Conservation (phyloP, 2,797 vertebrate species). For the Perdix hodgsoniae region DNA sequence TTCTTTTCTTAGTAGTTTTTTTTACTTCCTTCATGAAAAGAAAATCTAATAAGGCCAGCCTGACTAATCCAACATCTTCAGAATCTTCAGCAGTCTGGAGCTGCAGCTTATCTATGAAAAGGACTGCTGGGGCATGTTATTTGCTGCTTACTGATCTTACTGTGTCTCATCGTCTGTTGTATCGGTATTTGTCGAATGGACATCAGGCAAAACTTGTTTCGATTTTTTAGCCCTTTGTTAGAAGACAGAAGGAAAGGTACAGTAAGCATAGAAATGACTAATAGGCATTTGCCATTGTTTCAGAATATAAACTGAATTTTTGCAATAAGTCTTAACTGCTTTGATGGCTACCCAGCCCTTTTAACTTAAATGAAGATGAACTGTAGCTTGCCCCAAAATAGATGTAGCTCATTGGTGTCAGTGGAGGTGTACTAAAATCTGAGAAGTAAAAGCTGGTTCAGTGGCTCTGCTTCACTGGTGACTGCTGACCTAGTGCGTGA, state of each 20-base stretch:
- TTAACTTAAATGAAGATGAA: neutral
- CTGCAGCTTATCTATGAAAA: conserved; percentile 49
- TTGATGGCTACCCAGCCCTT: neutral
- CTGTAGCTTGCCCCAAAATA: neutral
- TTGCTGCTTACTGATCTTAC: conserved; percentile 43
- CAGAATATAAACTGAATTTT: neutral
- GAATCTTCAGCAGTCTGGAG: conserved; percentile 50
- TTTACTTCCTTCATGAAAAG: conserved; percentile 33
- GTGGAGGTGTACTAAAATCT: neutral
- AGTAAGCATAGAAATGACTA: neutral
- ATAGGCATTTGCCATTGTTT: conserved; percentile 11
- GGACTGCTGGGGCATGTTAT: conserved; percentile 22
- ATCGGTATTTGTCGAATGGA: conserved; percentile 21
- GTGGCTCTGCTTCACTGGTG: neutral
- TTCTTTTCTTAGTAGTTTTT: neutral
- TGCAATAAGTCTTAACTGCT: neutral
- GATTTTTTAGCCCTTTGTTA: neutral
- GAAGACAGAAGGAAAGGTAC: neutral
- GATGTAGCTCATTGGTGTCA: neutral
- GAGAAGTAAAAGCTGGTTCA: neutral
- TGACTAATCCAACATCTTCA: conserved; percentile 52
- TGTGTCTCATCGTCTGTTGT: conserved; percentile 25
- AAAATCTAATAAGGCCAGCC: conserved; percentile 36
- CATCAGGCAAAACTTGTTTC: neutral
- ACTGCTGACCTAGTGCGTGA: neutral